Evolutionary conservation across 2,797 vertebrate species (phyloP), one percentile per base, ranked within the genome.

Genomic region (Gymnopithys bicolor): DNA sequence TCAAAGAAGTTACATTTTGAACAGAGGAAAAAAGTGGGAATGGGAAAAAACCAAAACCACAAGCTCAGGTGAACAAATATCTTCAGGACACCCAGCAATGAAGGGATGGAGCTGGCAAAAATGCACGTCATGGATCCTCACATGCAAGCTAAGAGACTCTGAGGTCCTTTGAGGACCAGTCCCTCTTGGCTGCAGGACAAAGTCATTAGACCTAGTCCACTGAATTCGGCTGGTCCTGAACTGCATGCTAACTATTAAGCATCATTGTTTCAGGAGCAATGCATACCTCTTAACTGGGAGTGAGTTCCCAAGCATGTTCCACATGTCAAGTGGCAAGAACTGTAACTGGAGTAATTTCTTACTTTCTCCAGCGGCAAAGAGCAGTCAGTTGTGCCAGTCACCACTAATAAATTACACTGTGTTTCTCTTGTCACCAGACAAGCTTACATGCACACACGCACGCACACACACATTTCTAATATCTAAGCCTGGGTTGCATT

Each of bases 371-470:
- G 22, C 24, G 74, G 37, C 77, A 87, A 84, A 64, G 55, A 84
- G 52, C 45, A 88, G 56, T 17, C 3, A 4, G 7, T 63, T 71
- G 48, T 68, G 48, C 83, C 9, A 92, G 73, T 28, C 45, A 79
- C 89, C 67, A 24, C 83, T 84, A 82, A 84, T 74, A 91, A 91
- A 91, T 90, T 56, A 46, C 24, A 9, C 19, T 7, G 56, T 15
- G 7, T 86, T 88, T 92, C 63, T 76, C 70, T 84, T 87, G 84
- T 90, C 70, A 81, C 67, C 60, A 93, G 77, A 73, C 67, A 62
- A 27, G 45, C 53, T 90, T 62, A 78, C 39, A 73, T 67, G 7
- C 91, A 80, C 46, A 68, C 82, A 87, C 63, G 39, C 46, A 71
- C 69, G 43, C 46, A 71, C 70, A 7, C 92, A 87, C 73, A 46